Conservation (phyloP, 2,888 invertebrate genomes). For the Endomychus coccineus region DNA sequence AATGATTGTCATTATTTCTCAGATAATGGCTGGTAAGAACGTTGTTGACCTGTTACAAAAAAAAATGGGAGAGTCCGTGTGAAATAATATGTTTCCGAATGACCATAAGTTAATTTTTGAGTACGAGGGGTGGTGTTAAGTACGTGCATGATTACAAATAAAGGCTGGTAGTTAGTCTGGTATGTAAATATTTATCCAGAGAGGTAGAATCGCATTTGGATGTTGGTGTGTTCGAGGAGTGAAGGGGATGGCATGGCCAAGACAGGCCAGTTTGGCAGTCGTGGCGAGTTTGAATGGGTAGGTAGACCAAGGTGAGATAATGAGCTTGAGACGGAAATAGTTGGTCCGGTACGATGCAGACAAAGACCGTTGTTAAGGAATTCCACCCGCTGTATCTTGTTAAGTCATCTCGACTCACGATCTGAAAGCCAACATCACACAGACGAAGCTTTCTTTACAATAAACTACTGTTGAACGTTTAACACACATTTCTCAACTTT, state of each 20-base stretch:
- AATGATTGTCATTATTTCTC: too few species aligned
- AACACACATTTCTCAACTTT: too few species aligned
- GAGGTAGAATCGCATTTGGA: slow-evolving; percentile 30
- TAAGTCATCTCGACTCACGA: slow-evolving; percentile 43
- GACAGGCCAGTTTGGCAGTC: slow-evolving; percentile 38
- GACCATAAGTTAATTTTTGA: slow-evolving; percentile 15
- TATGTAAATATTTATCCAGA: slow-evolving; percentile 40
- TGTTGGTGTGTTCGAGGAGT: slow-evolving; percentile 3
- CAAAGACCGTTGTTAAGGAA: slow-evolving; percentile 37
- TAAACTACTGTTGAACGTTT: too few species aligned
- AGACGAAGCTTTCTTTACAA: too few species aligned
- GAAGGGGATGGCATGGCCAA: slow-evolving; percentile 10
- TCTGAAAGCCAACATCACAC: too few species aligned
- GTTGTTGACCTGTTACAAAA: too few species aligned
- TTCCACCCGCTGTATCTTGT: slow-evolving; percentile 44
- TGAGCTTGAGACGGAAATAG: slow-evolving; percentile 36
- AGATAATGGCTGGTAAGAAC: too few species aligned
- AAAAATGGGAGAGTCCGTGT: too few species aligned
- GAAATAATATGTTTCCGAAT: slow-evolving; percentile 11
- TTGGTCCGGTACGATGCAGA: slow-evolving; percentile 21
- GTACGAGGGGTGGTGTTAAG: slow-evolving; percentile 28
- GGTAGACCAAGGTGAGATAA: slow-evolving; percentile 43
- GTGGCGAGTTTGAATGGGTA: slow-evolving; percentile 34
- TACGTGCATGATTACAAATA: slow-evolving; percentile 33
- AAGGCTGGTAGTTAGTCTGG: slow-evolving; percentile 35